Evolutionary conservation across 2,888 invertebrate species (phyloP).

Genomic region (Drosophila colorata): DNA sequence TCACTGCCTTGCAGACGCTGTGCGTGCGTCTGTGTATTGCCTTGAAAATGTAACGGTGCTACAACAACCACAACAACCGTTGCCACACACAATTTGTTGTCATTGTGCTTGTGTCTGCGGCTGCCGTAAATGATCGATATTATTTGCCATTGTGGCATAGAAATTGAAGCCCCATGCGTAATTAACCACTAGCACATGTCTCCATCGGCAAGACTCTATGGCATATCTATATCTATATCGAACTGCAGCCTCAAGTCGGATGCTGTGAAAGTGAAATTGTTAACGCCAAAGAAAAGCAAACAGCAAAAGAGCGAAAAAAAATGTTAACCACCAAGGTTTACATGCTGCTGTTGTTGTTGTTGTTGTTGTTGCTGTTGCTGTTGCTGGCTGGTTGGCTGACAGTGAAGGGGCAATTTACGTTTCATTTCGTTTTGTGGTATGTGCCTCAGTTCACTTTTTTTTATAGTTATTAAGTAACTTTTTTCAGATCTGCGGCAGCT

Average conservation of each 20-base stretch:
- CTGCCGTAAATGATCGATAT: constrained; percentile 74
- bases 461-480: constrained; percentile 72
- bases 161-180: constrained; percentile 73
- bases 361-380: constrained; percentile 16
- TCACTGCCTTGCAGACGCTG: constrained; percentile 70
- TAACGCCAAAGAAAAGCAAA: constrained; percentile 66
- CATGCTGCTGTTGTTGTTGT: constrained; percentile 14
- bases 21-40: constrained; percentile 34
- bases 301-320: constrained; percentile 49
- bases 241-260: constrained; percentile 36
- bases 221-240: constrained; percentile 26
- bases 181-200: constrained; percentile 75
- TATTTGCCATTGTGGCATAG: constrained; percentile 78
- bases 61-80: constrained; percentile 20
- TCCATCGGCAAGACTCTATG: constrained; percentile 25
- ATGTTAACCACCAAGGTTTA: constrained; percentile 67
- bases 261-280: constrained; percentile 83
- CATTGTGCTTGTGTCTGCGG: constrained; percentile 28
- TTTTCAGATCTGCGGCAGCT: constrained; percentile 34
- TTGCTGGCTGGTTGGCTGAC: constrained; percentile 13
- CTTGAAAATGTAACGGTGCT: constrained; percentile 73
- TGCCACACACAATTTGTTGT: constrained; percentile 37
- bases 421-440: constrained; percentile 65
- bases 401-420: constrained; percentile 79
- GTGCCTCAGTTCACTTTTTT: constrained; percentile 58